These are phyloP conservation scores for Etheostoma perlongum DNA, from an alignment of 2,797 vertebrate genomes.

Conservation along the genomic window DNA sequence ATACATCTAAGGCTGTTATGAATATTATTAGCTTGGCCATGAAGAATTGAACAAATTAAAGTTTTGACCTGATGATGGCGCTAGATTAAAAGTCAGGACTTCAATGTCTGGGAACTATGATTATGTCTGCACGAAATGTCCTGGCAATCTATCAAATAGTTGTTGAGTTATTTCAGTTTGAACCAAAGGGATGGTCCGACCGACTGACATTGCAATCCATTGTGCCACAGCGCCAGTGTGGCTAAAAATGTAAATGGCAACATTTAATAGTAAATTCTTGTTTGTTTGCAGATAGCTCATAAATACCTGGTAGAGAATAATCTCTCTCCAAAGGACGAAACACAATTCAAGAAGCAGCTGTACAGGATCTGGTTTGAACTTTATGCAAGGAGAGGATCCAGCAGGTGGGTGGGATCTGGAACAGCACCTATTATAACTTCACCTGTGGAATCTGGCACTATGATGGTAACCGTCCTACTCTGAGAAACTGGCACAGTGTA, in stretches of 20 bases:
- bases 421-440: conserved; percentile 16
- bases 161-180: background rate
- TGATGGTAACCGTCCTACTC: conserved; percentile 7
- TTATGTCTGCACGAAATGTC: background rate
- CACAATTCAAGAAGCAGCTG: conserved; percentile 85
- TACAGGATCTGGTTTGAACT: conserved; percentile 89
- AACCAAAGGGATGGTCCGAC: background rate
- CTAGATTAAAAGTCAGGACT: too few relatives aligned
- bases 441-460: conserved; percentile 48
- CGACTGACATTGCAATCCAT: background rate
- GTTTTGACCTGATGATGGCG: background rate
- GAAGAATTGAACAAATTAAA: background rate
- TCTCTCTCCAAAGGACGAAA: conserved; percentile 78
- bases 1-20: background rate
- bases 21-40: background rate
- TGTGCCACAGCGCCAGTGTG: fast-evolving
- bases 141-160: background rate
- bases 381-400: conserved; percentile 85
- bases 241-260: background rate
- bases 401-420: conserved; percentile 77
- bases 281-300: conserved; percentile 82
- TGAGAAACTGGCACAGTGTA: conserved; percentile 29
- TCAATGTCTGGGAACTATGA: background rate
- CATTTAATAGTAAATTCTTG: background rate
- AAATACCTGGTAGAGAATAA: conserved; percentile 85